Base-by-base conservation (phyloP, 1,140 invertebrate genomes). In the Schmidtea mediterranea region DNA sequence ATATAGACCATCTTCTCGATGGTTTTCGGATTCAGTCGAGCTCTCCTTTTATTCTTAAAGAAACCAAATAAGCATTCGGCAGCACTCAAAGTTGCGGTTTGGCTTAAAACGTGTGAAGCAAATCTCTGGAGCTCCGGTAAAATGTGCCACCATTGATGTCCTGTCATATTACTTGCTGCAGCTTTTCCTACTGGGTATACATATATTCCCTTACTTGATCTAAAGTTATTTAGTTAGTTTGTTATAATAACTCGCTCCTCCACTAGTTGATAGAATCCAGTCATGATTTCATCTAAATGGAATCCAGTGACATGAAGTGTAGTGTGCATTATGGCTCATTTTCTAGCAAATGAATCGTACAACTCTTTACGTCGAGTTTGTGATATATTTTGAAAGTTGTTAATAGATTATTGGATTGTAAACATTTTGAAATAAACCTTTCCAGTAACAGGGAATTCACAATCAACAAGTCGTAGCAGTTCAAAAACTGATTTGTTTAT, bases 41-140 rank as follows among this genome's bases (percentile, higher is more conserved):
- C 18, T 5, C 43, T 18, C 6, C 43, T 18, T 19, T 45, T 45
- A 23, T 22, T 45, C n/a, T 45, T 13, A 5, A 45, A 18, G 23
- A 45, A 45, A 15, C 21, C 43, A 22, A 45, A 45, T 23, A 45
- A 22, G 43, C 21, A 6, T 23, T 45, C 43, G 5, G 43, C 43
- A 13, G 18, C n/a, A 22, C 43, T 45, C 15, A 6, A 45, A 18
- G 2, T 45, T 22, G 43, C 43, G 15, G 43, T 45, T 22, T 45
- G 43, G 23, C 43, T 45, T 13, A 45, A 13, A 16, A 45, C 43
- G 18, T 19, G 43, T 22, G 22, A 12, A 2, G 43, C 43, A 45
- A 45, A 16, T 18, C 43, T 45, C 13, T 45, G 43, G 13, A 45
- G 9, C 43, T 45, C 43, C 12, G 43, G 43, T 18, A 45, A 13